Percentiles rank a stretch among this genome's conserved stretches.
Evolutionary conservation across 2,797 vertebrate species (phyloP).

Genomic region (Buphagus erythrorhynchus): DNA sequence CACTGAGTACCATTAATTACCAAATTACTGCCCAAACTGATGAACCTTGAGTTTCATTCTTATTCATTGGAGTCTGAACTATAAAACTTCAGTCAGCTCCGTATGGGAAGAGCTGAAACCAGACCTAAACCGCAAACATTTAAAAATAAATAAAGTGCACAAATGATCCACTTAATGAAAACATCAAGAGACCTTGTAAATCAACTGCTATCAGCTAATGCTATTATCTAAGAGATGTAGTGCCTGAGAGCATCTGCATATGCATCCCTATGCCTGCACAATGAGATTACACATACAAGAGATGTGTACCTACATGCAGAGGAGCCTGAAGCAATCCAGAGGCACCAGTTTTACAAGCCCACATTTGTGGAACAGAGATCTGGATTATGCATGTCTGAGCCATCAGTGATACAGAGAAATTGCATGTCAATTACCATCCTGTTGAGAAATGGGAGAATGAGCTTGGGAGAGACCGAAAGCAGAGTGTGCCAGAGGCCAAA

Average conservation of each 20-base stretch:
- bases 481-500: conserved; percentile 53
- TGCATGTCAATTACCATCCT: conserved; percentile 2
- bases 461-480: neutral
- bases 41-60: neutral
- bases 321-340: conserved; percentile 7
- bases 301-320: neutral
- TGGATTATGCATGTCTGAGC: neutral
- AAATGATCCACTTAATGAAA: conserved; percentile 11
- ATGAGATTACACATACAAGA: neutral
- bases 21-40: neutral
- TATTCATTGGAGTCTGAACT: neutral
- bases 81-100: neutral
- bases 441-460: conserved; percentile 15
- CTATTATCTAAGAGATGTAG: neutral
- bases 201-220: conserved; percentile 8
- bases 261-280: neutral
- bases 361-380: neutral
- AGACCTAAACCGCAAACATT: neutral
- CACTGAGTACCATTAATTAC: neutral
- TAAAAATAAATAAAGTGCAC: neutral
- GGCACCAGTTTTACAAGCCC: neutral
- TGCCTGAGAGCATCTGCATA: neutral
- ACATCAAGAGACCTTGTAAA: conserved; percentile 2
- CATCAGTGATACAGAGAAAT: neutral
- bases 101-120: neutral